phyloP scores from a whole-genome alignment of 2,888 invertebrate species.

The Lepeophtheirus nordmannii region DNA sequence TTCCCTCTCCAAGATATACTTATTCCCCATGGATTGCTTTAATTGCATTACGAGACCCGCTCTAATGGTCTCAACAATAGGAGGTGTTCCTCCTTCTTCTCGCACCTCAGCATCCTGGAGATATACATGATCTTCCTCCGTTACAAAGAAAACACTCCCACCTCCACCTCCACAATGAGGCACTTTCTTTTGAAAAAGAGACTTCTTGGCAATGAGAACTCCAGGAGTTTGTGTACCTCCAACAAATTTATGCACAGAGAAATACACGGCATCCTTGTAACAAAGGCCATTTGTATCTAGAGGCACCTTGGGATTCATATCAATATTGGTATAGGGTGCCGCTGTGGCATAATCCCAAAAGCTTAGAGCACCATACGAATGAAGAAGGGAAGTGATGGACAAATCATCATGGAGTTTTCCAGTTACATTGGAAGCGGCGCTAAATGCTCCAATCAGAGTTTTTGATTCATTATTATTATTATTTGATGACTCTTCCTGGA shows the following conservation, averaged over 20 bases:
- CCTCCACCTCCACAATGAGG: constrained; percentile 41
- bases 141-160: constrained; percentile 44
- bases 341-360: constrained; percentile 83
- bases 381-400: constrained; percentile 59
- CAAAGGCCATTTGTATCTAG: constrained; percentile 51
- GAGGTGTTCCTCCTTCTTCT: constrained; percentile 57
- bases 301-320: constrained; percentile 63
- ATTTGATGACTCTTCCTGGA: constrained; percentile 40
- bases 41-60: constrained; percentile 71
- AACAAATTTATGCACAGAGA: constrained; percentile 75
- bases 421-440: constrained; percentile 72
- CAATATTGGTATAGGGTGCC: constrained; percentile 56
- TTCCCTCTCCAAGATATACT: constrained; percentile 47
- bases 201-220: constrained; percentile 48
- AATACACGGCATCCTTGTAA: constrained; percentile 73
- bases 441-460: constrained; percentile 65
- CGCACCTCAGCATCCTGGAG: constrained; percentile 41
- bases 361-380: constrained; percentile 62
- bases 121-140: constrained; percentile 38
- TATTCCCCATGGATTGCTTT: constrained; percentile 59
- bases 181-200: constrained; percentile 34
- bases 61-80: constrained; percentile 62
- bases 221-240: constrained; percentile 76
- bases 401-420: constrained; percentile 71
- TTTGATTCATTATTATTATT: constrained; percentile 39